phyloP scores from a whole-genome alignment of 1,140 invertebrate species.

The Pogonus chalceus region DNA sequence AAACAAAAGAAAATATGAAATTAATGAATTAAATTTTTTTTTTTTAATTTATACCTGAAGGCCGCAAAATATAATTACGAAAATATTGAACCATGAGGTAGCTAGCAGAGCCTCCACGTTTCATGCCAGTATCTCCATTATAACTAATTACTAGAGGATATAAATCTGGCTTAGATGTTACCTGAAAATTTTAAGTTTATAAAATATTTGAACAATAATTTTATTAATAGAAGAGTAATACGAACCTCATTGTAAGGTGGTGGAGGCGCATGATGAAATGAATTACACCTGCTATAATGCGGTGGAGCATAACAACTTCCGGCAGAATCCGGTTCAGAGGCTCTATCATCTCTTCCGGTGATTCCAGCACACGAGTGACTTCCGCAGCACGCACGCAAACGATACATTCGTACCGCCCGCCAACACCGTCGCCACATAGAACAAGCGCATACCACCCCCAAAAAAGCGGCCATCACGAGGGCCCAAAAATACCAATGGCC shows the following conservation, averaged over 20 bases:
- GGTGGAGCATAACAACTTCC: conserved; percentile 67
- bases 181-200: conserved; percentile 40
- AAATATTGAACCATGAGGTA: conserved; percentile 76
- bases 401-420: conserved; percentile 17
- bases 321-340: conserved; percentile 59
- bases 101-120: conserved; percentile 55
- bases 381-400: conserved; percentile 31
- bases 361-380: conserved; percentile 24
- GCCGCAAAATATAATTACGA: conserved; percentile 58
- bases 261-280: conserved; percentile 62
- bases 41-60: conserved; percentile 41
- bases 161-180: conserved; percentile 72
- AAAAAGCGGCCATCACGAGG: conserved; percentile 45
- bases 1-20: conserved; percentile 12
- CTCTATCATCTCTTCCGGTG: conserved; percentile 33
- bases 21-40: neutral
- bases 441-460: conserved; percentile 52
- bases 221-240: conserved; percentile 10
- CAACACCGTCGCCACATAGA: conserved; percentile 45
- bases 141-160: conserved; percentile 74
- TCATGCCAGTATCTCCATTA: conserved; percentile 45
- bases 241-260: conserved; percentile 72
- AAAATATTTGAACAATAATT: neutral
- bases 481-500: conserved; percentile 49
- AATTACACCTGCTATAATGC: conserved; percentile 65